Evolutionary conservation across 2,888 invertebrate species (phyloP).

Genomic region (Oscheius sp.): DNA sequence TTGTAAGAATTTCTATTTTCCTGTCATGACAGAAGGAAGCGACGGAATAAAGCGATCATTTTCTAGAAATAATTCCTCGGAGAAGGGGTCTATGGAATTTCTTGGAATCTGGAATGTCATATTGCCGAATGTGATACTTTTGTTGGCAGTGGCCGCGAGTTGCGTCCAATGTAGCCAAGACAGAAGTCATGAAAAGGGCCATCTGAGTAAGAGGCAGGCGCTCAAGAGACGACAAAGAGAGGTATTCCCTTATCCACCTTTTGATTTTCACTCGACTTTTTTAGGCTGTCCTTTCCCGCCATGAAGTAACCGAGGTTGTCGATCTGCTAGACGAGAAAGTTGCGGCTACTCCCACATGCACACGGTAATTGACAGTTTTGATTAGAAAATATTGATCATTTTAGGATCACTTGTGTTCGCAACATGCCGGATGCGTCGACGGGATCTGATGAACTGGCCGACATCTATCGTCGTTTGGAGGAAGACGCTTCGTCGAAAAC

Average conservation of each 20-base stretch:
- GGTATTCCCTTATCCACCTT: no score
- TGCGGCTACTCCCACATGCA: constrained; percentile 8
- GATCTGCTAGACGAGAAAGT: background rate
- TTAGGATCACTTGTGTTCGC: constrained; percentile 17
- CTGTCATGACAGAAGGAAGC: no score
- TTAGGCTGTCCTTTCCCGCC: background rate
- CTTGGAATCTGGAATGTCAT: background rate
- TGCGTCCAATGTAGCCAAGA: background rate
- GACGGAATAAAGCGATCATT: no score
- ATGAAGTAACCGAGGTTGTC: constrained; percentile 6
- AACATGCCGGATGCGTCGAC: constrained; percentile 19
- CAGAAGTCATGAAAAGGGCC: background rate
- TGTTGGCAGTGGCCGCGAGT: background rate
- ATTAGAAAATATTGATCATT: background rate
- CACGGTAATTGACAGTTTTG: background rate
- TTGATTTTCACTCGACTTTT: no score
- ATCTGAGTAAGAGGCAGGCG: constrained; percentile 22
- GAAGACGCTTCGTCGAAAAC: background rate
- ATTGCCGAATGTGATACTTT: background rate
- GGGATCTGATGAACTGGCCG: background rate
- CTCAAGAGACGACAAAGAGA: constrained; percentile 20
- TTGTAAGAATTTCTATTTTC: no score
- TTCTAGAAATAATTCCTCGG: no score
- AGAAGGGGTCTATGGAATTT: background rate
- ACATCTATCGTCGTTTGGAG: constrained; percentile 27